Evolutionary conservation across 2,888 invertebrate genomes (phyloP).

Genomic region (Cecidostiba fungosa): DNA sequence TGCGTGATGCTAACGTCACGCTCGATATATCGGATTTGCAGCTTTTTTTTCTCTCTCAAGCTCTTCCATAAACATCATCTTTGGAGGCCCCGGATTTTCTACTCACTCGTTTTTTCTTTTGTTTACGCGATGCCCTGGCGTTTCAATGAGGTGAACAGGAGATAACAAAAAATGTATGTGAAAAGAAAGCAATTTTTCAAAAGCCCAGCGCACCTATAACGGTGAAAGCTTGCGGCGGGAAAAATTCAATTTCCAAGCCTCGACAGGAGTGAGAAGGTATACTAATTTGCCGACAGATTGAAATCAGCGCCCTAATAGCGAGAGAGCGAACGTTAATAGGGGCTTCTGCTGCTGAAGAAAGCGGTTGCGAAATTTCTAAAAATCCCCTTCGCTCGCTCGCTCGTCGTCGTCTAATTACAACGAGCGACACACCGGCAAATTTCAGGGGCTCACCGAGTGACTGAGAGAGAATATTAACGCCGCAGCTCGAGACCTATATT

Average conservation of each 20-base stretch:
- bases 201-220: not conserved
- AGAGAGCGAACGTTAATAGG: conserved; percentile 3
- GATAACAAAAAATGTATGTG: not conserved
- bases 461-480: conserved; percentile 39
- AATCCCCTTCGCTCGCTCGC: conserved; percentile 14
- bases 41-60: conserved; percentile 11
- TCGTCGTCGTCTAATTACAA: conserved; percentile 42
- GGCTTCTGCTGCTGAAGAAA: not conserved
- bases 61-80: conserved; percentile 36
- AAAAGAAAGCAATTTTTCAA: conserved; percentile 5
- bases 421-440: conserved; percentile 12
- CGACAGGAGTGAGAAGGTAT: not conserved
- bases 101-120: not conserved
- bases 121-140: not conserved
- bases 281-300: conserved; percentile 36
- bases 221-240: not conserved
- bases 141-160: too few species aligned
- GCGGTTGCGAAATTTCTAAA: conserved; percentile 40
- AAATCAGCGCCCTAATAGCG: conserved; percentile 27
- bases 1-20: conserved; percentile 20
- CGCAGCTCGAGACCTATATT: conserved; percentile 63
- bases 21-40: conserved; percentile 42
- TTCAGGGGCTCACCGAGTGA: conserved; percentile 12
- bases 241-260: conserved; percentile 7
- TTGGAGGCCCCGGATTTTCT: not conserved